Evolutionary conservation across 2,797 vertebrate genomes (phyloP).

Genomic region (Otolemur crassicaudatus): DNA sequence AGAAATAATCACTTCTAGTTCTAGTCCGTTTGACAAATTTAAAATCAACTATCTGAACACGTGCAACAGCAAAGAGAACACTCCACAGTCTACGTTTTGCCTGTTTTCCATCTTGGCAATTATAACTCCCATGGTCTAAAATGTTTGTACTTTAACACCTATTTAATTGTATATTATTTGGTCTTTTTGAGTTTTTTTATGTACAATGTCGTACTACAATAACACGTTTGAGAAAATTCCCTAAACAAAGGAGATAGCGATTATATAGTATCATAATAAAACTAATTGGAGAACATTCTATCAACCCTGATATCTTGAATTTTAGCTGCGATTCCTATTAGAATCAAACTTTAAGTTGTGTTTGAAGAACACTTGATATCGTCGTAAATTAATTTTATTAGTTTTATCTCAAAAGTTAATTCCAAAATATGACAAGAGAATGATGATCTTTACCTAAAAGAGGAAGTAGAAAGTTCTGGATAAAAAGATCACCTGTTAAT

Average conservation of each 20-base stretch:
- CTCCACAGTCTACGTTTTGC: not conserved
- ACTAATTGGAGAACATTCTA: not conserved
- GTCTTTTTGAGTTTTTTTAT: constrained; percentile 37
- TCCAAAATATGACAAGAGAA: constrained; percentile 25
- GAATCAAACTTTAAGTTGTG: not conserved
- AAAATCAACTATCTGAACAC: not conserved
- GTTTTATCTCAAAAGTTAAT: constrained; percentile 14
- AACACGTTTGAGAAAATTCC: not conserved
- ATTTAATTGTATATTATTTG: not conserved
- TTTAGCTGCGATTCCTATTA: not conserved
- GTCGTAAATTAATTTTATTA: constrained; percentile 15
- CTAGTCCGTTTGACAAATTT: not conserved
- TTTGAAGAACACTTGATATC: not conserved
- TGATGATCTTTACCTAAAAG: not conserved
- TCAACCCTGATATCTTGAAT: not conserved
- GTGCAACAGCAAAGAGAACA: not conserved
- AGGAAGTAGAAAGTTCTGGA: not conserved
- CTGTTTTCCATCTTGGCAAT: not conserved
- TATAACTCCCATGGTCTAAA: not conserved
- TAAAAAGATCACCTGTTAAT: not conserved
- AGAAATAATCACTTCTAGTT: not conserved
- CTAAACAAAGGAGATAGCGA: not conserved
- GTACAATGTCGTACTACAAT: not conserved
- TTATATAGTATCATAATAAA: not conserved
- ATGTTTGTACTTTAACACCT: not conserved